Evolutionary conservation across 2,797 vertebrate species (phyloP), one percentile per base, ranked within the genome.

Genomic region (Argyrosomus regius): DNA sequence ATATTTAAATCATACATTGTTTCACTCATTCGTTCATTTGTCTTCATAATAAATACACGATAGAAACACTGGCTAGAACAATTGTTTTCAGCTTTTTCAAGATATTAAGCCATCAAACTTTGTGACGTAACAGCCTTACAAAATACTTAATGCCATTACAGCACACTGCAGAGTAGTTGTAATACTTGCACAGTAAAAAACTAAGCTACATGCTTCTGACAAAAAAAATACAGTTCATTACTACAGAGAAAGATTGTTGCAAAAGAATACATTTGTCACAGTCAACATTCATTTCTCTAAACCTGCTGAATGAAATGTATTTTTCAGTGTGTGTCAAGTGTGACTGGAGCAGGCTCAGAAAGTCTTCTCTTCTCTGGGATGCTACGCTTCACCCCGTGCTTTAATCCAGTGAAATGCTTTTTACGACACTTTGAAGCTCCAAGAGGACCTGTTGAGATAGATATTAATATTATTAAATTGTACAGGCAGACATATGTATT

Each of bases 1-100:
- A 91, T 94, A 95, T 94, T 95, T 90, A 94, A 95, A 94, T 94
- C 86, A 86, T 45, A 77, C 14, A 46, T 17, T 54, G 39, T 71
- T 46, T 70, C 17, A 22, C 54, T 71, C 9, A 18, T 77, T 86
- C 16, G 10, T 64, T 73, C 24, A 50, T 31, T 22, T 11, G 6
- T 58, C 1, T 17, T 59, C 0, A 18, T 26, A 53, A 59, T 72
- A 68, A 72, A 86, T 72, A 69, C 8, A 53, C 0, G 0, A 46
- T 20, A 48, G 0, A 61, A 74, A 54, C 39, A 68, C 16, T 17
- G 6, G 1, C 0, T 4, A 7, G 3, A 43, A 52, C 0, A 31
- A 22, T 11, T 10, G 20, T 9, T 57, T 52, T 41, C 1, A 45
- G n/a, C 8, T 0, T 54, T 59, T 64, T 46, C 14, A 54, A 7